Evolutionary conservation across 2,113 vertebrate genomes (phyloP).

Genomic region (Rhodinocichla rosea): DNA sequence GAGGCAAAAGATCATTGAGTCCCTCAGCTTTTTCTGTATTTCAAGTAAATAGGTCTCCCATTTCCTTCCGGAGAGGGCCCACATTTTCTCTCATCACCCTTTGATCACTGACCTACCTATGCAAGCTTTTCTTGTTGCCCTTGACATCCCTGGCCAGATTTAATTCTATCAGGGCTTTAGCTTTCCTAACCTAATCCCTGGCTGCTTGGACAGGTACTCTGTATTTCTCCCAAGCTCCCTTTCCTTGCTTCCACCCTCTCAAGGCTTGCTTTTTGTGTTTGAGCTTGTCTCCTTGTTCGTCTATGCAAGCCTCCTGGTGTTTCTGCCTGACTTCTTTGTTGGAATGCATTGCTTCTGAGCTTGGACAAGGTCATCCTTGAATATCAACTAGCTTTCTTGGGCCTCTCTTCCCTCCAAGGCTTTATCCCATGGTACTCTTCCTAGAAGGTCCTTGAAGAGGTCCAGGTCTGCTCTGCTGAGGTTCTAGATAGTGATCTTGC

Average conservation of each 20-base stretch:
- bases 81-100: neutral
- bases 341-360: neutral
- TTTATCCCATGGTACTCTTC: neutral
- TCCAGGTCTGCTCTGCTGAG: neutral
- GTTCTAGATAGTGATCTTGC: neutral
- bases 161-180: neutral
- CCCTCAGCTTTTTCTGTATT: neutral
- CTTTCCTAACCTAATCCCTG: neutral
- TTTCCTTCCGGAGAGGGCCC: neutral
- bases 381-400: neutral
- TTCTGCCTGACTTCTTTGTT: neutral
- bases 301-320: neutral
- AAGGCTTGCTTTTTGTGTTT: neutral
- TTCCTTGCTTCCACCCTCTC: neutral
- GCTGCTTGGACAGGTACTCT: neutral
- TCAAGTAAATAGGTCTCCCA: neutral
- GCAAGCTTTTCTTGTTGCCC: neutral
- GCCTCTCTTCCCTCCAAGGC: neutral
- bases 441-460: neutral
- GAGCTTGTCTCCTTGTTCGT: neutral
- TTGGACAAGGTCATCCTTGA: neutral
- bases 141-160: neutral
- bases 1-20: neutral
- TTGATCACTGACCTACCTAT: neutral
- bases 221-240: neutral